Base-by-base conservation (phyloP, 1,140 invertebrate species). In the Heliconius hewitsoni region DNA sequence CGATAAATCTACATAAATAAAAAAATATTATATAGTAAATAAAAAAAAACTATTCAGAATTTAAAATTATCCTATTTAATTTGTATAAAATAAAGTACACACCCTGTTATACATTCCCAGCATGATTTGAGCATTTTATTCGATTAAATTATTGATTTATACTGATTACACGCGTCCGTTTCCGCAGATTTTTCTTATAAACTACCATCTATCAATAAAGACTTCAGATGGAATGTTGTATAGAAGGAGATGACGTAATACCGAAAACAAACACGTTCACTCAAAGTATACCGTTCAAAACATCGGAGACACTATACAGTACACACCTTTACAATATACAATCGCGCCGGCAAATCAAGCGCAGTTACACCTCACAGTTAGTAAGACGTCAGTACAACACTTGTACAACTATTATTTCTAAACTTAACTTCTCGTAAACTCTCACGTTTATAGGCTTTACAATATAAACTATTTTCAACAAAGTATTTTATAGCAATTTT, bases 41-140 rank as follows among this genome's bases (percentile, higher is more conserved):
- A 34, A 34, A 8, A 37, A 37, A 46, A 46, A 46, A 23, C 19
- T 23, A n/a, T 60, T 57, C 9, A 8, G 3, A 23, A 57, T 57
- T 57, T 9, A n/a, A 9, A 23, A n/a, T 19, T 27, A 23, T 23
- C n/a, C n/a, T 27, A 23, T 60, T 60, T 60, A 9, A 60, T 60
- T 60, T 60, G 55, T 30, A 27, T 66, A 66, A 16, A 30, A 66
- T 60, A 27, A 30, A 30, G 4, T 66, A 66, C 60, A 30, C 71
- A 81, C 77, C 71, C 73, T 89, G 89, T 87, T 34, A 93, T 74
- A 80, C 92, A 94, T 81, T 93, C 90, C 82, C 86, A 94, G 89
- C 92, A 94, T 74, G 87, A 84, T 86, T 93, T 93, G 74, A 92
- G 86, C 92, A 94, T 94, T 77, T 84, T 89, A 81, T 46, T 3